phyloP scores from a whole-genome alignment of 2,888 invertebrate genomes.

The Ephialtes manifestator region DNA sequence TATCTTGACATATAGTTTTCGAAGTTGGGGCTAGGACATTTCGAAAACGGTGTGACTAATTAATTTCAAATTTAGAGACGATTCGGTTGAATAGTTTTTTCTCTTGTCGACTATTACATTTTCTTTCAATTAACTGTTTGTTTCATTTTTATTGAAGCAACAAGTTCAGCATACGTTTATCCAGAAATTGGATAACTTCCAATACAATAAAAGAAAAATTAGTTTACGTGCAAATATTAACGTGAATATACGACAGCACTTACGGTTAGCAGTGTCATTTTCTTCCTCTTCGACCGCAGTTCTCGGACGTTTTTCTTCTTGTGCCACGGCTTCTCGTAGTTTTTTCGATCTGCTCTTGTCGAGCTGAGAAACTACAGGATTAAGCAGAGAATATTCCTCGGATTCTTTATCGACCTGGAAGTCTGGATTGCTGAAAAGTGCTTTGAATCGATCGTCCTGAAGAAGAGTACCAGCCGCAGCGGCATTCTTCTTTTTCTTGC shows the following conservation, averaged over 20 bases:
- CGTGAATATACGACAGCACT: constrained; percentile 76
- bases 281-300: constrained; percentile 80
- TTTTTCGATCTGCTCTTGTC: constrained; percentile 91
- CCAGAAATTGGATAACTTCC: too few relatives aligned
- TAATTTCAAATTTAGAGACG: too few relatives aligned
- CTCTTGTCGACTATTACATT: too few relatives aligned
- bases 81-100: too few relatives aligned
- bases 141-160: too few relatives aligned
- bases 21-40: too few relatives aligned
- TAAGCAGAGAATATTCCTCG: constrained; percentile 95
- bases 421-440: constrained; percentile 96
- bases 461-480: constrained; percentile 89
- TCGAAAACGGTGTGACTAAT: too few relatives aligned
- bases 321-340: constrained; percentile 81
- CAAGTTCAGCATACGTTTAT: too few relatives aligned
- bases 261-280: constrained; percentile 87
- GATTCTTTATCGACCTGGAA: constrained; percentile 96
- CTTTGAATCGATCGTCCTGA: constrained; percentile 95
- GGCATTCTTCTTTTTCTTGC: constrained; percentile 88
- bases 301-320: constrained; percentile 85
- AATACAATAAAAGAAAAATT: neutral
- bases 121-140: too few relatives aligned
- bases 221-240: neutral
- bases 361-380: constrained; percentile 94
- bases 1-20: too few relatives aligned